These are phyloP conservation scores for Oreohelix idahoensis DNA, from an alignment of 1,140 invertebrate genomes.

Conservation along the genomic window DNA sequence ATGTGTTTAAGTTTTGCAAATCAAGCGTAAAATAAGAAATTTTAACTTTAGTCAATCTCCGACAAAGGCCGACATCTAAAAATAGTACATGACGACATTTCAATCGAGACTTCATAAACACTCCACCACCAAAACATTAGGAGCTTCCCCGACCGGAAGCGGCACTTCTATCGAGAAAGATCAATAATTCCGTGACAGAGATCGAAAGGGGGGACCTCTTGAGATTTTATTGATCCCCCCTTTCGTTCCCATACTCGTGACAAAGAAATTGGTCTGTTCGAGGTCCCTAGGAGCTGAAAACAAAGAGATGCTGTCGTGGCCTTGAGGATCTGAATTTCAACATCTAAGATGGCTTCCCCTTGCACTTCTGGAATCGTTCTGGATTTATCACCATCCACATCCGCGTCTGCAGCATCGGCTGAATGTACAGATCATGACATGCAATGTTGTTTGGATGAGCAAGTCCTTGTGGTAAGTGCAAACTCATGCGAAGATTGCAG, in stretches of 20 bases:
- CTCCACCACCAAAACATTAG: constrained; percentile 40
- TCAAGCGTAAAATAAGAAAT: background rate
- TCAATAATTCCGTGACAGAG: constrained; percentile 38
- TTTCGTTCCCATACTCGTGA: constrained; percentile 40
- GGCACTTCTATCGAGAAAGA: constrained; percentile 49
- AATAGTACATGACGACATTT: constrained; percentile 36
- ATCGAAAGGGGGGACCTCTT: constrained; percentile 42
- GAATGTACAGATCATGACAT: constrained; percentile 35
- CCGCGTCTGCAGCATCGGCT: background rate
- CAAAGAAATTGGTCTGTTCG: constrained; percentile 45
- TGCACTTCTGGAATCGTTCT: constrained; percentile 29
- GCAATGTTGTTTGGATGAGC: constrained; percentile 5
- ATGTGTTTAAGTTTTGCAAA: background rate
- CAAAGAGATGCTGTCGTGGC: constrained; percentile 47
- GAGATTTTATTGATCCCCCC: constrained; percentile 45
- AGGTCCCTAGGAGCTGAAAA: constrained; percentile 27
- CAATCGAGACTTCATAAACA: constrained; percentile 42
- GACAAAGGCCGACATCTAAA: constrained; percentile 35
- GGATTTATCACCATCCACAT: background rate
- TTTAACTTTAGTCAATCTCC: background rate
- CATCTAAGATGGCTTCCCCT: constrained; percentile 49
- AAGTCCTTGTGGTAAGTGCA: background rate
- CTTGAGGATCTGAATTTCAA: constrained; percentile 32
- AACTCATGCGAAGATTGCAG: background rate
- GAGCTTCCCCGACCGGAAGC: constrained; percentile 50